A percentile compares a stretch with the other conserved stretches of the same genome.
Evolutionary conservation across 2,797 vertebrate species (phyloP).

Genomic region (Lutjanus campechanus): DNA sequence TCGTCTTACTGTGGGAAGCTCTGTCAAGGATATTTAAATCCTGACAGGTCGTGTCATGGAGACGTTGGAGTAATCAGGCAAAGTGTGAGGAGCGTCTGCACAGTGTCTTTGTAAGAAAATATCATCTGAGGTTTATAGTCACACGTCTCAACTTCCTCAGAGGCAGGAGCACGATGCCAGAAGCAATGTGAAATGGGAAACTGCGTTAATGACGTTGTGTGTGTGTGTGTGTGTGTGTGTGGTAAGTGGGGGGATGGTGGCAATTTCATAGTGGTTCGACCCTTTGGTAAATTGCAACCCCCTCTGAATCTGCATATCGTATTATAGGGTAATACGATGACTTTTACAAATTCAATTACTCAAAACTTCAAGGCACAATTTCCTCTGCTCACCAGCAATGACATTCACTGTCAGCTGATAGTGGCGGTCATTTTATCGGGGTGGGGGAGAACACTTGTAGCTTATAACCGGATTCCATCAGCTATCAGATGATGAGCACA

Average conservation of each 20-base stretch:
- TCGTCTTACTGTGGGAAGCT: not conserved
- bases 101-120: constrained; percentile 47
- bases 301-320: constrained; percentile 64
- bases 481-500: constrained; percentile 33
- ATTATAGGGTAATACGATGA: constrained; percentile 69
- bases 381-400: constrained; percentile 61
- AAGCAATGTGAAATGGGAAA: constrained; percentile 59
- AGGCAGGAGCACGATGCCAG: constrained; percentile 39
- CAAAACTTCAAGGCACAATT: constrained; percentile 71
- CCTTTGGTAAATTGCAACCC: constrained; percentile 62
- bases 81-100: constrained; percentile 28
- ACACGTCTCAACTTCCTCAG: constrained; percentile 36
- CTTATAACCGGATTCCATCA: constrained; percentile 39
- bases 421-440: constrained; percentile 32
- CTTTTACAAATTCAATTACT: constrained; percentile 78
- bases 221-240: constrained; percentile 2
- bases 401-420: constrained; percentile 66
- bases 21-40: constrained; percentile 54
- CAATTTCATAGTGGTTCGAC: constrained; percentile 58
- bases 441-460: constrained; percentile 8
- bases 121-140: constrained; percentile 50
- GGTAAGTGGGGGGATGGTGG: not conserved
- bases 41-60: constrained; percentile 52
- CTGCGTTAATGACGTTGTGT: constrained; percentile 48
- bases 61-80: constrained; percentile 50